Percentiles rank a stretch among this genome's conserved stretches.
Conservation (phyloP, 2,113 vertebrate genomes). For the Dasyurus viverrinus region DNA sequence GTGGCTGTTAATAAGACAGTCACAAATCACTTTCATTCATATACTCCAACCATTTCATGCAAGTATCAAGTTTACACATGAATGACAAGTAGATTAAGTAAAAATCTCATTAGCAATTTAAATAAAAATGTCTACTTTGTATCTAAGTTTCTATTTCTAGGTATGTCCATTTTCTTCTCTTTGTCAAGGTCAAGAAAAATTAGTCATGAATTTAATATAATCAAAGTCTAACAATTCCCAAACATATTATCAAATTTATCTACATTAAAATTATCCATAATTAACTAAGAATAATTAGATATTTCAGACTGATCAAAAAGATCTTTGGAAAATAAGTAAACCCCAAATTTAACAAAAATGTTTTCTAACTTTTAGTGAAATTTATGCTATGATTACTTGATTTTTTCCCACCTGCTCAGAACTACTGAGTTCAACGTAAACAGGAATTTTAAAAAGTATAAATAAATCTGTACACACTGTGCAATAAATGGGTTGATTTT, state of each 20-base stretch:
- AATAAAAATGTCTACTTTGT: neutral
- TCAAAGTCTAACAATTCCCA: constrained; percentile 11
- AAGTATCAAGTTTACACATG: neutral
- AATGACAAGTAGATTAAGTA: neutral
- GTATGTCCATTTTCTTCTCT: constrained; percentile 1
- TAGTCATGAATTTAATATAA: constrained; percentile 6
- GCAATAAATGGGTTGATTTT: constrained; percentile 65
- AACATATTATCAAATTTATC: neutral
- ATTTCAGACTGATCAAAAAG: constrained; percentile 68
- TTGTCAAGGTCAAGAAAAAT: neutral
- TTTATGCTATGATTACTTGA: constrained; percentile 28
- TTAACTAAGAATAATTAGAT: neutral
- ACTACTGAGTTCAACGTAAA: constrained; percentile 70
- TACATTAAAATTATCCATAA: neutral
- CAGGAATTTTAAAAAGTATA: constrained; percentile 65
- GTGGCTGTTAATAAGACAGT: constrained; percentile 67
- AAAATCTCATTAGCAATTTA: neutral
- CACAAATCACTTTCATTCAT: constrained; percentile 29
- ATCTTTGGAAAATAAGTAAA: constrained; percentile 64
- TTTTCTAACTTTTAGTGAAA: constrained; percentile 63
- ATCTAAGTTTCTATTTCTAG: neutral
- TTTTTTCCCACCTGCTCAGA: constrained; percentile 38
- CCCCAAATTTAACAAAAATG: constrained; percentile 52
- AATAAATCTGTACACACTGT: constrained; percentile 62
- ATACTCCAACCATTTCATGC: neutral